Percentiles rank a stretch among this genome's conserved stretches.
phyloP scores from a whole-genome alignment of 2,888 invertebrate species.

The Hartigia nigra region DNA sequence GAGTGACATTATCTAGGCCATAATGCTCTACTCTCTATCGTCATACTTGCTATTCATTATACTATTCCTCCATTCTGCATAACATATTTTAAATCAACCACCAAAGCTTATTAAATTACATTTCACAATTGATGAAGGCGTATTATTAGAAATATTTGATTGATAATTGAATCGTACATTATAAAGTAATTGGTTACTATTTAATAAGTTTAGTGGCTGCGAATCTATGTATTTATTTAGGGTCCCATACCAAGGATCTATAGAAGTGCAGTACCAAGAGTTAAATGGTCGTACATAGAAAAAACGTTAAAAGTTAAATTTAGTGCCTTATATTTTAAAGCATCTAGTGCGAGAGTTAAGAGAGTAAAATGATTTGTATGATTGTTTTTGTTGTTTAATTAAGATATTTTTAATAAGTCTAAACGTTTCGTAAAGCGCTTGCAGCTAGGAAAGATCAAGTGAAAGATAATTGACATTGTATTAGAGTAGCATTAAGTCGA shows the following conservation, averaged over 20 bases:
- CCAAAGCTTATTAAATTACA: conserved; percentile 45
- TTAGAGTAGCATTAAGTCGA: conserved; percentile 39
- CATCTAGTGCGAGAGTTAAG: conserved; percentile 39
- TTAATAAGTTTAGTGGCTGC: conserved; percentile 43
- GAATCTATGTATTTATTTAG: conserved; percentile 37
- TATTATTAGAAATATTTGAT: background rate
- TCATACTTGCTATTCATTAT: conserved; percentile 43
- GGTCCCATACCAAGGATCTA: conserved; percentile 24
- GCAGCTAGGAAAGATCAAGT: conserved; percentile 47
- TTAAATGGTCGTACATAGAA: conserved; percentile 29
- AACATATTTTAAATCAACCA: conserved; percentile 39
- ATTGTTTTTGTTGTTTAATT: conserved; percentile 9
- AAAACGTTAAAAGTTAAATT: conserved; percentile 33
- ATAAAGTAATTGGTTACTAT: background rate
- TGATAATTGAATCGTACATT: background rate
- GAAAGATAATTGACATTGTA: conserved; percentile 37
- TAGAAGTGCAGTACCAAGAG: conserved; percentile 35
- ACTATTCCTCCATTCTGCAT: conserved; percentile 46
- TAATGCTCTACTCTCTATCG: conserved; percentile 58
- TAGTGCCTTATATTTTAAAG: conserved; percentile 42
- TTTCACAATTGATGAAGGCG: conserved; percentile 9
- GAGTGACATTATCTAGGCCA: conserved; percentile 51
- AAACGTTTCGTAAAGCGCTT: conserved; percentile 45
- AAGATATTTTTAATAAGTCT: conserved; percentile 12
- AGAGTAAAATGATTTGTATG: conserved; percentile 31